Percentiles rank a stretch among this genome's conserved stretches.
These are phyloP conservation scores for Anolis sagrei DNA, from an alignment of 2,113 vertebrate genomes.

Conservation along the genomic window DNA sequence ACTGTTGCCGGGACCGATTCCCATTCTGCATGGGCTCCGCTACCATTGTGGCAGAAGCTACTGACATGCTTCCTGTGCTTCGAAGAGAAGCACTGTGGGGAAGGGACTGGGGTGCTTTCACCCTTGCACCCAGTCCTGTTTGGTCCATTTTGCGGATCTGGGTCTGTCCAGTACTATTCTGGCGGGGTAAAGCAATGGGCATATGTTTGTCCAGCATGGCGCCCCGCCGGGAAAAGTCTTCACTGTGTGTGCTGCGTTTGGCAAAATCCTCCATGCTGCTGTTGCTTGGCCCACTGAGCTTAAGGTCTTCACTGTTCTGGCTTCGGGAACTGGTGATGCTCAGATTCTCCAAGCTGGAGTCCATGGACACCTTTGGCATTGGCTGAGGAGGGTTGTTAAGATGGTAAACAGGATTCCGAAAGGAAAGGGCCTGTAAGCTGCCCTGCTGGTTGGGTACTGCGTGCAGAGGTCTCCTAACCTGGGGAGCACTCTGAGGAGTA, in stretches of 20 bases:
- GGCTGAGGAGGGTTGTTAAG: constrained; percentile 83
- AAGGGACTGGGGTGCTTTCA: constrained; percentile 77
- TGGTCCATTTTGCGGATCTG: constrained; percentile 89
- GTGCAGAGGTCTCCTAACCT: constrained; percentile 87
- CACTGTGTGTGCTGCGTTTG: constrained; percentile 82
- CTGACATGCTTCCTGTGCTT: constrained; percentile 84
- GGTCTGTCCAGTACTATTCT: constrained; percentile 86
- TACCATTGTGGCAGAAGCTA: constrained; percentile 71
- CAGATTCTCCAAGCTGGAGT: constrained; percentile 94
- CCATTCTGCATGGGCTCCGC: constrained; percentile 72
- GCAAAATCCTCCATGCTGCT: constrained; percentile 89
- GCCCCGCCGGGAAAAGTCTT: constrained; percentile 79
- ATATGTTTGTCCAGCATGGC: constrained; percentile 69
- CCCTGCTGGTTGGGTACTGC: constrained; percentile 87
- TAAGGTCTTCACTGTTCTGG: constrained; percentile 88
- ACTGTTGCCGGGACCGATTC: constrained; percentile 81
- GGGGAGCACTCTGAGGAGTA: constrained; percentile 90
- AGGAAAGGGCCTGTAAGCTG: constrained; percentile 90
- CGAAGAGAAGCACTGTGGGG: constrained; percentile 83
- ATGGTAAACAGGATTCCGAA: constrained; percentile 97
- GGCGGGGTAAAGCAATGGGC: constrained; percentile 85
- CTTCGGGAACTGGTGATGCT: constrained; percentile 91
- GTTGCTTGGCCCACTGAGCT: constrained; percentile 82
- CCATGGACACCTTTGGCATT: constrained; percentile 77
- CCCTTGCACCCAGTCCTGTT: constrained; percentile 77